A percentile compares a stretch with the other conserved stretches of the same genome.
Evolutionary conservation across 2,113 vertebrate genomes (phyloP).

Genomic region (Dipodomys spectabilis): DNA sequence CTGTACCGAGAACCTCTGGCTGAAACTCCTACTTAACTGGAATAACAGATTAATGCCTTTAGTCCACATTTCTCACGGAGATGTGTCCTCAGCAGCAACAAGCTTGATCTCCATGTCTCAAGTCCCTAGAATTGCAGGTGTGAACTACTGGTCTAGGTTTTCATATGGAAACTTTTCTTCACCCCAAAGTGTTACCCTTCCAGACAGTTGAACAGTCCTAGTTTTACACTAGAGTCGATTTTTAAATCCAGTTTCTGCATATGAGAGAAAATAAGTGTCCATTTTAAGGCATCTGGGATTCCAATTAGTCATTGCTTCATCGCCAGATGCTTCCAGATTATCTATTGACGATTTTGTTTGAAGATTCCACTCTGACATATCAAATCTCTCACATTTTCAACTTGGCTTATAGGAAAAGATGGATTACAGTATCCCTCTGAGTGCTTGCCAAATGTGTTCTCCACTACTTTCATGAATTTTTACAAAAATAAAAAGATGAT

Average conservation of each 20-base stretch:
- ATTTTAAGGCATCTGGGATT: not conserved
- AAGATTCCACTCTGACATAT: not conserved
- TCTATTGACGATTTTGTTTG: not conserved
- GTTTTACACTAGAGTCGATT: not conserved
- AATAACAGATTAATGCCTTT: too few relatives aligned
- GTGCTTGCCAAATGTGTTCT: not conserved
- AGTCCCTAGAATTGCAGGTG: too few relatives aligned
- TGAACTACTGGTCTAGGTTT: too few relatives aligned
- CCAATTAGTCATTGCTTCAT: not conserved
- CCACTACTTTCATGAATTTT: not conserved
- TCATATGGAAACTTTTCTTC: too few relatives aligned
- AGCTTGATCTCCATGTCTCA: too few relatives aligned
- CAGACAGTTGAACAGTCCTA: too few relatives aligned
- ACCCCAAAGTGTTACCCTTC: too few relatives aligned
- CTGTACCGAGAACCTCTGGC: too few relatives aligned
- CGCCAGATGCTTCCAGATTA: not conserved
- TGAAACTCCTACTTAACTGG: too few relatives aligned
- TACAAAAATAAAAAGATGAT: not conserved
- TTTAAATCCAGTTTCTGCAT: not conserved
- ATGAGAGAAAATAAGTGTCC: not conserved
- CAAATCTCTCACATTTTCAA: not conserved
- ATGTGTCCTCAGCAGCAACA: too few relatives aligned
- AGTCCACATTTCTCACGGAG: too few relatives aligned
- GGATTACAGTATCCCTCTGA: not conserved
- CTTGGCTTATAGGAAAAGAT: not conserved